Conservation (phyloP, 1,140 invertebrate species). For the Hyposmocoma kahamanoa region DNA sequence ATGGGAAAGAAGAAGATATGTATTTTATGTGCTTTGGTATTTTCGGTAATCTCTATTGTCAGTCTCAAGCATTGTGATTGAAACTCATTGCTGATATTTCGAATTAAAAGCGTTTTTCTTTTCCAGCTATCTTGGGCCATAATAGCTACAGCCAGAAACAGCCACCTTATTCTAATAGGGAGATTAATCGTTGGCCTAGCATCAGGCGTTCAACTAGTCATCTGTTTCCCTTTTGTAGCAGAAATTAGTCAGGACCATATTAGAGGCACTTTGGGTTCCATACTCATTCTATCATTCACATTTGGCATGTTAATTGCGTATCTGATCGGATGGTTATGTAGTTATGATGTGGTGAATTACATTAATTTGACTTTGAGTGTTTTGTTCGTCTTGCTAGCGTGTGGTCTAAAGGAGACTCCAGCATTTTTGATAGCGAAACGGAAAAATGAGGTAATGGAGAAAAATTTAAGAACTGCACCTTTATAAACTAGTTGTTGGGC, state of each 20-base stretch:
- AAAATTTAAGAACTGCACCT: too few relatives aligned
- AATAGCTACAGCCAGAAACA: constrained; percentile 9
- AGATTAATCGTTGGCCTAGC: constrained; percentile 13
- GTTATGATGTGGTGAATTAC: constrained; percentile 17
- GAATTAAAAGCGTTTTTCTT: background rate
- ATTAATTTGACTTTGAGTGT: constrained; percentile 10
- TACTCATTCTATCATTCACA: constrained; percentile 8
- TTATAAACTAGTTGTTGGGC: too few relatives aligned
- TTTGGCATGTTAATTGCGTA: constrained; percentile 13
- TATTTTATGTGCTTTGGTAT: constrained; percentile 11
- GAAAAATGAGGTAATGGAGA: constrained; percentile 20
- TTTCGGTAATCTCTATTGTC: too few relatives aligned
- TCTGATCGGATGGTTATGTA: constrained; percentile 15
- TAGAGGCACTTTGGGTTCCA: constrained; percentile 4
- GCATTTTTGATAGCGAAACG: constrained; percentile 12
- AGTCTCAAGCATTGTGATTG: too few relatives aligned
- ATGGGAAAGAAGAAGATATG: constrained; percentile 14
- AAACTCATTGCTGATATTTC: too few relatives aligned
- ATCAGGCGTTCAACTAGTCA: constrained; percentile 8
- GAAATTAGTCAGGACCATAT: constrained; percentile 12
- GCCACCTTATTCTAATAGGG: constrained; percentile 10
- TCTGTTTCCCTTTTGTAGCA: constrained; percentile 1
- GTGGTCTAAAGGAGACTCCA: constrained; percentile 16
- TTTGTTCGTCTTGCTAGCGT: background rate
- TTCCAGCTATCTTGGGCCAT: constrained; percentile 22